Base-by-base conservation (phyloP, 2,888 invertebrate genomes). In the Xestobium rufovillosum region DNA sequence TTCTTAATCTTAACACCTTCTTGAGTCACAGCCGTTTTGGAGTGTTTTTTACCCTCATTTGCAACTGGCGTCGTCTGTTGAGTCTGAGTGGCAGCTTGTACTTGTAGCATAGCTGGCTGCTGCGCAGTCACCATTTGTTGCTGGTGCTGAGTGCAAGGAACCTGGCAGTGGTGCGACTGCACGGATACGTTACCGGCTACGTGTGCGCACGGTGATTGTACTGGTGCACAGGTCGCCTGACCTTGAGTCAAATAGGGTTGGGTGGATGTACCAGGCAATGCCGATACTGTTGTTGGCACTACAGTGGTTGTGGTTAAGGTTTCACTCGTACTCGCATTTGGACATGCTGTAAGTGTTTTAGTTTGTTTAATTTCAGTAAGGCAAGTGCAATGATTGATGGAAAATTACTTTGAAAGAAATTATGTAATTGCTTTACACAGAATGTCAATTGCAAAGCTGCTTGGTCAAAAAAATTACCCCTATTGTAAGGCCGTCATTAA, bases 51-150 rank as follows among this genome's bases (percentile, higher is more conserved):
- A n/a, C 52, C 50, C 17, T 56, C 59, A 14, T 54, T 38, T 12
- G 54, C 45, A 9, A 57, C 56, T 4, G 65, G 59, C 8, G 60
- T 54, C 8, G 65, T 59, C 28, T 73, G 67, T 44, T 72, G 72
- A 3, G 76, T 76, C 54, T 78, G 78, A 2, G 78, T 78, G 11
- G 75, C 75, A 11, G 76, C 78, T 62, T 78, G 76, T 27, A 75
- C 75, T 55, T 76, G 73, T 52, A 71, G 66, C 34, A 60, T 43
- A 36, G 51, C 26, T 9, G 42, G 49, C 19, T 54, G 55, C 39
- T 55, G 55, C 30, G 48, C 47, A 15, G 45, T 47, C 25, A 52
- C 44, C 19, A 48, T 44, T 35, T 52, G 52, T 29, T 56, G 57
- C 43, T 54, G 53, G 39, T 55, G 60, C 42, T 60, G 61, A 34